Base-by-base conservation (phyloP, 2,797 vertebrate species). In the Enteromius mattozi region DNA sequence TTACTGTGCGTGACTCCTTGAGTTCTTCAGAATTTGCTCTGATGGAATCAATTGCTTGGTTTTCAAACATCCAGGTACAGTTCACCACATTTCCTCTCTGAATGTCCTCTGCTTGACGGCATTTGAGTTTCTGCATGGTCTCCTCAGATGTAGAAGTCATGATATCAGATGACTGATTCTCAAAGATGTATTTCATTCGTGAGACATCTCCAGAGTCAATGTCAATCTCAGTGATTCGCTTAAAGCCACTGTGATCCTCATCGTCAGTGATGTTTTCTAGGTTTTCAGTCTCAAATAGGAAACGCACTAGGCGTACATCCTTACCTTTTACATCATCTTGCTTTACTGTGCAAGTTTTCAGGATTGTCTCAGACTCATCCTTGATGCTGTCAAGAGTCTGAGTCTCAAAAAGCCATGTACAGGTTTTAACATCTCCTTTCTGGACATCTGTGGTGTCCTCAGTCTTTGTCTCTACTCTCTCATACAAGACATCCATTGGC, bases 331-430 rank as follows among this genome's bases (percentile, higher is more conserved):
- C 94, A 54, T 97, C 96, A 6, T 96, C 96, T 85, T 96, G 95
- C 2, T 96, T 94, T 17, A 96, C 91, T 1, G 95, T 97, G 90
- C 95, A 96, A 9, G 94, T 91, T 90, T 94, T 96, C 84, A 95
- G 86, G 68, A 94, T 89, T 56, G 93, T 94, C 91, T 96, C 96
- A 2, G 96, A 92, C 76, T 96, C 94, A 3, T 97, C 95, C 9
- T 93, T 96, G 87, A 98, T 97, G 87, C 94, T 92, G 88, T 98
- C 97, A 0, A 99, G 96, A 4, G 95, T 95, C 86, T 96, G 96
- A 0, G 97, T 99, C 94, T 99, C 97, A 92, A 98, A 99, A 65
- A 98, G 96, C 97, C 95, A 96, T 0, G 96, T 97, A 88, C 96
- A 97, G 0, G 96, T 97, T 93, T 97, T 97, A 59, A 99, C 97